Conservation (phyloP, 1,140 invertebrate genomes). For the Drosophila dunni region DNA sequence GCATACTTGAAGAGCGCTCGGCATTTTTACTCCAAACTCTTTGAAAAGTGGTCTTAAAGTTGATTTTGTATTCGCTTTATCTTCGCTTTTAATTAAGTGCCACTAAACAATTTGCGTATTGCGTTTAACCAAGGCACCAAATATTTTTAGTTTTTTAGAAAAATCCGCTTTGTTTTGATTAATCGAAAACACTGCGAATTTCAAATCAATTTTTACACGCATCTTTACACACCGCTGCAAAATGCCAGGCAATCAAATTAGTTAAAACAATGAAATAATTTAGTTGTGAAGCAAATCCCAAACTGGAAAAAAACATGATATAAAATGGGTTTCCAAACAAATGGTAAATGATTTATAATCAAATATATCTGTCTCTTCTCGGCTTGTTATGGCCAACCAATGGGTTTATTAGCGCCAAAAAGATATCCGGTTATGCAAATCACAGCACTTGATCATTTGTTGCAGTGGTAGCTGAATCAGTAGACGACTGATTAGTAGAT, state of each 20-base stretch:
- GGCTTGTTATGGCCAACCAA: conserved; percentile 67
- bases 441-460: conserved; percentile 66
- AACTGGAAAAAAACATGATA: conserved; percentile 3
- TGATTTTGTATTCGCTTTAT: conserved; percentile 62
- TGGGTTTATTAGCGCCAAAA: conserved; percentile 60
- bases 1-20: conserved; percentile 21
- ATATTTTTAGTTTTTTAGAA: conserved; percentile 5
- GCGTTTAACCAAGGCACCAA: background rate
- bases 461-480: conserved; percentile 61
- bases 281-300: conserved; percentile 30
- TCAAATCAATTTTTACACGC: conserved; percentile 67
- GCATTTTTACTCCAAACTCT: conserved; percentile 32
- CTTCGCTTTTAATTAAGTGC: conserved; percentile 75
- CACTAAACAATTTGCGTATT: conserved; percentile 63
- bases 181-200: conserved; percentile 52
- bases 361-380: conserved; percentile 15
- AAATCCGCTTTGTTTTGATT: conserved; percentile 61
- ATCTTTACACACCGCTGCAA: conserved; percentile 19
- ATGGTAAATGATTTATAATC: conserved; percentile 73
- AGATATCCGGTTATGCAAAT: conserved; percentile 67
- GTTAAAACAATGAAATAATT: conserved; percentile 73
- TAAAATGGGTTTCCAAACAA: conserved; percentile 46
- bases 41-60: conserved; percentile 19
- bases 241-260: conserved; percentile 66
- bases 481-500: conserved; percentile 74